phyloP scores from a whole-genome alignment of 1,140 invertebrate species.

The Drosophila burlai region DNA sequence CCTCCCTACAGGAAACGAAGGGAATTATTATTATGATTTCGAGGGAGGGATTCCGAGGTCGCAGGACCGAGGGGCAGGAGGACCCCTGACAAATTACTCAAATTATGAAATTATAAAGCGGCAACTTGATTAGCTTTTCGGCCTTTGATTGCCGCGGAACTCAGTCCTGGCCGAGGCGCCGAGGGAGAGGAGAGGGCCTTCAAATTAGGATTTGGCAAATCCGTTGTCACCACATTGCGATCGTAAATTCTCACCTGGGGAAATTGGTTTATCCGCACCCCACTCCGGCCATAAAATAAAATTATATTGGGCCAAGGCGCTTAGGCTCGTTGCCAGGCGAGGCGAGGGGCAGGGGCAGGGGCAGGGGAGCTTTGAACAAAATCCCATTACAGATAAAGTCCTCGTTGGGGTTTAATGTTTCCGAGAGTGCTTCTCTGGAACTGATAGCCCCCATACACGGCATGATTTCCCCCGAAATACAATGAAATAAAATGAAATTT shows the following conservation, averaged over 20 bases:
- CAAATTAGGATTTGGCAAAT: slow-evolving; percentile 39
- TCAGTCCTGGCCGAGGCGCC: background rate
- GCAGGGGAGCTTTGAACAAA: slow-evolving; percentile 18
- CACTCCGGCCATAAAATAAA: slow-evolving; percentile 62
- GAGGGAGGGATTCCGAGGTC: too few species aligned
- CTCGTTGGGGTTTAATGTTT: slow-evolving; percentile 1
- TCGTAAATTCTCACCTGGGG: slow-evolving; percentile 67
- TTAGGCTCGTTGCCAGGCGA: slow-evolving; percentile 13
- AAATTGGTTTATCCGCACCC: slow-evolving; percentile 61
- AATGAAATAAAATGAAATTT: background rate
- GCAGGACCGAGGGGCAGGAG: background rate
- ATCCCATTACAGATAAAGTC: slow-evolving; percentile 49
- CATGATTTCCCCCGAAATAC: background rate
- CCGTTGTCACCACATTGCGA: slow-evolving; percentile 61
- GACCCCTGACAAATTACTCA: slow-evolving; percentile 52
- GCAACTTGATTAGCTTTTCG: slow-evolving; percentile 66
- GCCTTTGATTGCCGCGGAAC: slow-evolving; percentile 54
- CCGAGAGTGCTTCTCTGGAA: background rate
- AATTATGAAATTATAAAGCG: slow-evolving; percentile 75
- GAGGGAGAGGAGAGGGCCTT: too few species aligned
- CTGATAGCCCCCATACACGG: too few species aligned
- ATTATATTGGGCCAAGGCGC: slow-evolving; percentile 62
- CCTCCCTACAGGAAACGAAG: slow-evolving; percentile 4
- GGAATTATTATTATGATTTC: slow-evolving; percentile 18
- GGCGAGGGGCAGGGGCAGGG: background rate